Conservation (phyloP, 2,797 vertebrate species). For the Taeniopygia guttata region DNA sequence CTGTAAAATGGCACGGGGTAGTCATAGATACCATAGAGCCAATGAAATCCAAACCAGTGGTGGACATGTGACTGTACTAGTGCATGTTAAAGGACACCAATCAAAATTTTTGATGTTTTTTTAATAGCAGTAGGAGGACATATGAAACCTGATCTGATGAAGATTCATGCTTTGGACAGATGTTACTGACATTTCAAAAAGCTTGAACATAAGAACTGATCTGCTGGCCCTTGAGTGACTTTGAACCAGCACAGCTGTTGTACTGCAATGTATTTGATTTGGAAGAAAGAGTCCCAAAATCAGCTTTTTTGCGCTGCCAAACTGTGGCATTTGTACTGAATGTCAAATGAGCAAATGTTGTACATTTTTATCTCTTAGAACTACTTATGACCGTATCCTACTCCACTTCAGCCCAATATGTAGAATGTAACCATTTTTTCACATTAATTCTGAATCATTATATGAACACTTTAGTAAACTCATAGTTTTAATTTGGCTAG, state of each 20-base stretch:
- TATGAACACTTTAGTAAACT: background rate
- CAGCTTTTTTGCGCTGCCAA: background rate
- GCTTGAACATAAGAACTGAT: background rate
- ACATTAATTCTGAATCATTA: background rate
- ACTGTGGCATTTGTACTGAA: background rate
- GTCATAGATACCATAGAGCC: background rate
- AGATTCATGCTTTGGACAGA: background rate
- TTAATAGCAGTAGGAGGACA: background rate
- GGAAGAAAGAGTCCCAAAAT: background rate
- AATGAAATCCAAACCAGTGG: background rate
- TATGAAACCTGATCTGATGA: background rate
- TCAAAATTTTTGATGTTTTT: background rate
- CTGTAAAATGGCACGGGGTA: rapidly evolving
- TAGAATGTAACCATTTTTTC: background rate
- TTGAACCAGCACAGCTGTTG: background rate
- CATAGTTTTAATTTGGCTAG: background rate
- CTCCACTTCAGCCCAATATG: background rate
- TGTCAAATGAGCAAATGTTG: background rate
- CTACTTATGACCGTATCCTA: background rate
- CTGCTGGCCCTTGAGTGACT: background rate
- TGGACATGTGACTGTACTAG: rapidly evolving
- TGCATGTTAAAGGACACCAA: background rate
- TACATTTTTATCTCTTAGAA: background rate
- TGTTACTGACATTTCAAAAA: background rate
- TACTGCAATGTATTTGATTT: background rate